These are phyloP conservation scores for Perca fluviatilis DNA, from an alignment of 2,113 vertebrate genomes.

Conservation along the genomic window DNA sequence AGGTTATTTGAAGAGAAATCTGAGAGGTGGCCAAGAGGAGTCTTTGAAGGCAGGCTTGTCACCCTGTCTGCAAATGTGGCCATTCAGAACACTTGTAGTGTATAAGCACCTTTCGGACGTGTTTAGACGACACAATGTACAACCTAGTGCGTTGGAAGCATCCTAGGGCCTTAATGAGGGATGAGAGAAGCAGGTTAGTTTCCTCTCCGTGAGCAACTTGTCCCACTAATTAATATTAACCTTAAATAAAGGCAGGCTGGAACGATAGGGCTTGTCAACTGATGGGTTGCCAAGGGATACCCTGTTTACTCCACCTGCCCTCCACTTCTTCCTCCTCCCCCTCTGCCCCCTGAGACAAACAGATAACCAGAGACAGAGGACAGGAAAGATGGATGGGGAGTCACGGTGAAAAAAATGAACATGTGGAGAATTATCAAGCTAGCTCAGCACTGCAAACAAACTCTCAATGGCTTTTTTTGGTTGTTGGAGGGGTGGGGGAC, in stretches of 20 bases:
- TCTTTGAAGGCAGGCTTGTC: background rate
- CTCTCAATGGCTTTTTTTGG: background rate
- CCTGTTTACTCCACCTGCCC: conserved; percentile 13
- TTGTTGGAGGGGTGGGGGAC: too few species aligned
- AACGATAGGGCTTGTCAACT: conserved; percentile 36
- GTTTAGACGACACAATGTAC: background rate
- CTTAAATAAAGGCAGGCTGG: conserved; percentile 56
- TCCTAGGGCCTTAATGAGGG: background rate
- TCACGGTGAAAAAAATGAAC: conserved; percentile 42
- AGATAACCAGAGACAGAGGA: conserved; percentile 62
- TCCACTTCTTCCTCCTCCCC: background rate
- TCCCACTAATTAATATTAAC: conserved; percentile 65
- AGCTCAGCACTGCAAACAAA: conserved; percentile 8
- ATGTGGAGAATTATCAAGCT: conserved; percentile 21
- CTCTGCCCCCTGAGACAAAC: conserved; percentile 54
- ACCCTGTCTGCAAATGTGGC: background rate
- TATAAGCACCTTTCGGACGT: background rate
- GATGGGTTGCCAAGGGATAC: conserved; percentile 68
- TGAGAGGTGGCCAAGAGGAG: background rate
- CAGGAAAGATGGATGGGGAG: conserved; percentile 70
- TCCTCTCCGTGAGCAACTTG: conserved; percentile 34
- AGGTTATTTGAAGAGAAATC: background rate
- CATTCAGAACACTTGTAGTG: background rate
- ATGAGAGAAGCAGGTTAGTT: conserved; percentile 37
- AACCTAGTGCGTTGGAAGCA: background rate